These are phyloP conservation scores for Mantis religiosa DNA, from an alignment of 2,888 invertebrate species.

Conservation along the genomic window DNA sequence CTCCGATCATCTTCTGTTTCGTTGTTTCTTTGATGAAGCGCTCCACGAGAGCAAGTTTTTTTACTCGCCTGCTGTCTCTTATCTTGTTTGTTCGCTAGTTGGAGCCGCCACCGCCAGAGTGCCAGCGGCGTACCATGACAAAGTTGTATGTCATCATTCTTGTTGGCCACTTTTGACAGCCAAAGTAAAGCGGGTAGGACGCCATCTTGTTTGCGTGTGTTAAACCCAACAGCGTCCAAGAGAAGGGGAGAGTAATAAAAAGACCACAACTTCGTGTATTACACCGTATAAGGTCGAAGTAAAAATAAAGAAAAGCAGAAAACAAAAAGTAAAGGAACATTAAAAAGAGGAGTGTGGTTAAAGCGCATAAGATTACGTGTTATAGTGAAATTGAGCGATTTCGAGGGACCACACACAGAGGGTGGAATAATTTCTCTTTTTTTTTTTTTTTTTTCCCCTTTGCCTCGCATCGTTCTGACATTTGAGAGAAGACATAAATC, in stretches of 20 bases:
- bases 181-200: background rate
- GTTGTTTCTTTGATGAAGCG: background rate
- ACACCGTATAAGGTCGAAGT: background rate
- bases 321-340: background rate
- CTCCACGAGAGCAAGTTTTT: background rate
- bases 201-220: conserved; percentile 1
- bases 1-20: background rate
- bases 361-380: background rate
- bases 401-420: background rate
- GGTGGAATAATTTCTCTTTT: background rate
- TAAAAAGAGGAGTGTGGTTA: background rate
- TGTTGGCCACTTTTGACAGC: background rate
- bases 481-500: background rate
- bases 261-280: background rate
- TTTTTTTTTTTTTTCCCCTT: background rate
- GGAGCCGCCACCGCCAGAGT: background rate
- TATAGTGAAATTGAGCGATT: background rate
- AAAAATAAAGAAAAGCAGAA: background rate
- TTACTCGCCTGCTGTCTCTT: background rate
- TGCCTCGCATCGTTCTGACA: background rate
- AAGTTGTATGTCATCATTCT: background rate
- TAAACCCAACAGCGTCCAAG: background rate
- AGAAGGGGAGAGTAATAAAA: background rate
- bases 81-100: background rate
- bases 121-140: background rate